A percentile compares a stretch with the other conserved stretches of the same genome.
Evolutionary conservation across 2,797 vertebrate species (phyloP).

Genomic region (Sitta carolinensis): DNA sequence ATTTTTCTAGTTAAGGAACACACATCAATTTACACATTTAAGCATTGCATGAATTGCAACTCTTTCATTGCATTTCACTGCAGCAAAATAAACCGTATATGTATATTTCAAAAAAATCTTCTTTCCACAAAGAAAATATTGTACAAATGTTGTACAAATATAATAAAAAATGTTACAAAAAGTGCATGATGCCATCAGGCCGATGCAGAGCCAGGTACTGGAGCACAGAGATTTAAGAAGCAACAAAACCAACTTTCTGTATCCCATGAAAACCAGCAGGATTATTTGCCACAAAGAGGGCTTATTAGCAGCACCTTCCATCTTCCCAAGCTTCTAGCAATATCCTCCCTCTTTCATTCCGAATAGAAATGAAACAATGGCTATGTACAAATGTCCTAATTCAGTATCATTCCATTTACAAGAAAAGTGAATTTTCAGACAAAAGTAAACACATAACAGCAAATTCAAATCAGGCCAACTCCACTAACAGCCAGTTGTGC

Average conservation of each 20-base stretch:
- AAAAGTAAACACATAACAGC: background rate
- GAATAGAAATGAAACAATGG: background rate
- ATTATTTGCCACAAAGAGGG: background rate
- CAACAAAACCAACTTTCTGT: background rate
- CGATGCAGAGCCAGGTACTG: background rate
- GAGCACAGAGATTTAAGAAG: background rate
- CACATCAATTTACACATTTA: background rate
- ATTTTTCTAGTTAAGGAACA: background rate
- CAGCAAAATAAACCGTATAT: background rate
- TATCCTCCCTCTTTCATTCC: background rate
- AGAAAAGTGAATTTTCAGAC: background rate
- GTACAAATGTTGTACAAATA: too few relatives aligned
- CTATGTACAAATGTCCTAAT: background rate
- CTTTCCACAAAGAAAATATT: background rate
- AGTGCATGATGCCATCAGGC: background rate
- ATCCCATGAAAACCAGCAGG: background rate
- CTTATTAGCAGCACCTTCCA: background rate
- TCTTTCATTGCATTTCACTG: background rate
- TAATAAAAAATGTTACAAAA: background rate
- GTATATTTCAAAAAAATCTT: background rate
- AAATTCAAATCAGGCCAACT: background rate
- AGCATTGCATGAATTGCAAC: background rate
- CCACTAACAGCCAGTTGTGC: background rate
- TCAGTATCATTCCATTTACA: background rate
- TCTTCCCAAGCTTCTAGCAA: background rate